These are phyloP conservation scores for Allobates femoralis DNA, from an alignment of 2,797 vertebrate species.

Conservation along the genomic window DNA sequence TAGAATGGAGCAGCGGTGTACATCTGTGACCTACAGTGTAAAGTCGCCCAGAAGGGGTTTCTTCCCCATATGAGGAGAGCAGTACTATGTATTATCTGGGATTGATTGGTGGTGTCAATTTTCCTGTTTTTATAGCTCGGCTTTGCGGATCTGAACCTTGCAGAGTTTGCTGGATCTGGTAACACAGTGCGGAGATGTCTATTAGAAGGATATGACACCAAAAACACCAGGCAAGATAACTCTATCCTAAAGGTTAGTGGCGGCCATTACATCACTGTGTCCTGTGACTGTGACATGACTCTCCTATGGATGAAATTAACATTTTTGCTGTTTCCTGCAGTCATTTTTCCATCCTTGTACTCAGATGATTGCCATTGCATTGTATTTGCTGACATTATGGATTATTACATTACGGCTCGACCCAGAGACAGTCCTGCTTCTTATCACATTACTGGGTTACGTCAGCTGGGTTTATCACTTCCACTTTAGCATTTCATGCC, in stretches of 20 bases:
- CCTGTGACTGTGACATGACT: not conserved
- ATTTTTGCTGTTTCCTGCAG: not conserved
- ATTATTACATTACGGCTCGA: no score
- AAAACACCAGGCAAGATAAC: slow-evolving; percentile 97
- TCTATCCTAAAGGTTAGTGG: slow-evolving; percentile 94
- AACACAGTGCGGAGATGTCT: slow-evolving; percentile 93
- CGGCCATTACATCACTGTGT: not conserved
- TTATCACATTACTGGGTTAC: no score
- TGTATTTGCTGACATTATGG: no score
- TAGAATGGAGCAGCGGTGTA: no score
- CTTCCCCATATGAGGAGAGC: not conserved
- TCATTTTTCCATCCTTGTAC: not conserved
- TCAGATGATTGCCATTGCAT: not conserved
- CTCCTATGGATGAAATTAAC: no score
- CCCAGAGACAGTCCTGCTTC: no score
- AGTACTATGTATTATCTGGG: not conserved
- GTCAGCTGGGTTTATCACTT: no score
- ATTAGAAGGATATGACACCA: slow-evolving; percentile 97
- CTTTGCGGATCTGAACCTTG: slow-evolving; percentile 95
- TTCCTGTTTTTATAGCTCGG: slow-evolving; percentile 83
- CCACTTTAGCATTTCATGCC: no score
- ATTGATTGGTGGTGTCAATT: not conserved
- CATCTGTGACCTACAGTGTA: not conserved
- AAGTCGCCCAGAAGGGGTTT: not conserved
- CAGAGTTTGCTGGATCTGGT: slow-evolving; percentile 96